Conservation (phyloP, 2,113 vertebrate genomes). For the Sturnus vulgaris region DNA sequence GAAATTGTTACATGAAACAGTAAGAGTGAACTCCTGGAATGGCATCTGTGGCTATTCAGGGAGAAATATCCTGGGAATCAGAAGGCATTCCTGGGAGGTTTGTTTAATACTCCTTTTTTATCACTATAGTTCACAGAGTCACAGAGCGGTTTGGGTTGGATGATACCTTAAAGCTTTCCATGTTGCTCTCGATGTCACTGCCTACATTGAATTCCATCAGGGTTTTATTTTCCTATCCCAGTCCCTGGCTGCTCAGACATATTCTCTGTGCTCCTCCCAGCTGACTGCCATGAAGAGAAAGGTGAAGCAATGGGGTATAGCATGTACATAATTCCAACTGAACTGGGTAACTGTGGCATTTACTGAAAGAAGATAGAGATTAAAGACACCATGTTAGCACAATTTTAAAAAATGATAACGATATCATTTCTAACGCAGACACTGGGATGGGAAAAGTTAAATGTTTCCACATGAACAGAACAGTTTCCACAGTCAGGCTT, state of each 20-base stretch:
- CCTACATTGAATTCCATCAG: background rate
- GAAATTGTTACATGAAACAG: background rate
- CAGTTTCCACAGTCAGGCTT: background rate
- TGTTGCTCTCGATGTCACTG: background rate
- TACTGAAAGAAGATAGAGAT: background rate
- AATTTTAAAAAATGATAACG: rapidly evolving
- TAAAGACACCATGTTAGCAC: background rate
- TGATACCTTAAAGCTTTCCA: background rate
- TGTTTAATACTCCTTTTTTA: background rate
- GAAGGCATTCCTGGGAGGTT: background rate
- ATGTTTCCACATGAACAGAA: background rate
- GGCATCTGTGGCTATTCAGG: background rate
- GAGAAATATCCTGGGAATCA: background rate
- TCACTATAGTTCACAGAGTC: background rate
- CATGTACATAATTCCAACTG: background rate
- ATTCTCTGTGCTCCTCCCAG: background rate
- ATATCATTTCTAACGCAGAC: background rate
- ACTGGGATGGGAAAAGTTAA: background rate
- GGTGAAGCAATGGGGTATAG: background rate
- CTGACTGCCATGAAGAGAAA: background rate
- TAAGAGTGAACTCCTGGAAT: background rate
- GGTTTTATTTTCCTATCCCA: background rate
- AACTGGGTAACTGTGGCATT: background rate
- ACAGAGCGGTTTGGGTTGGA: background rate
- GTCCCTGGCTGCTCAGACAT: background rate